Conservation (phyloP, 1,140 invertebrate genomes). For the Ceratoteleas bidentatus region DNA sequence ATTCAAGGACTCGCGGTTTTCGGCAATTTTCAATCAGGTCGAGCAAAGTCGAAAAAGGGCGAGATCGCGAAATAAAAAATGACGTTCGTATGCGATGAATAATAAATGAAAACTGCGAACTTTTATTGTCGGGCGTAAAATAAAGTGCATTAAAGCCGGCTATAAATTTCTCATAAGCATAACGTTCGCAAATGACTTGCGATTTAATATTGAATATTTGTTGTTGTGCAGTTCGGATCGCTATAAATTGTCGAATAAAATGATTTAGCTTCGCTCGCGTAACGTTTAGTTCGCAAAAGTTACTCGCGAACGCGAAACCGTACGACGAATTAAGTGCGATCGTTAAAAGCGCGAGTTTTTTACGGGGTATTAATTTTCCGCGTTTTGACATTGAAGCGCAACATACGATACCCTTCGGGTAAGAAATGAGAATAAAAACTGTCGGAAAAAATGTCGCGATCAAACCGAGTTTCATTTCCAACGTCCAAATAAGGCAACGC, state of each 20-base stretch:
- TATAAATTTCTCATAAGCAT: constrained; percentile 26
- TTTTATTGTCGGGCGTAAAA: background rate
- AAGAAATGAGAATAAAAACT: too few relatives aligned
- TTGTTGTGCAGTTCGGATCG: background rate
- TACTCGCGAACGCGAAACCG: too few relatives aligned
- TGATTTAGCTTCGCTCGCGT: background rate
- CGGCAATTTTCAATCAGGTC: background rate
- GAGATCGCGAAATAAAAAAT: too few relatives aligned
- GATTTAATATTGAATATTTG: constrained; percentile 20
- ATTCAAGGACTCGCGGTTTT: background rate
- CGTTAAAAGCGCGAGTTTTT: too few relatives aligned
- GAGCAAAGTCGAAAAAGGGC: background rate
- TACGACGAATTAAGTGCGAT: too few relatives aligned
- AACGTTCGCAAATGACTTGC: constrained; percentile 18
- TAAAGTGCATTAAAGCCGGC: constrained; percentile 5
- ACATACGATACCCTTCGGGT: too few relatives aligned
- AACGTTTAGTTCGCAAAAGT: background rate
- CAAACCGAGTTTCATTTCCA: background rate
- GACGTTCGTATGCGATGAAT: background rate
- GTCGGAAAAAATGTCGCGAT: background rate
- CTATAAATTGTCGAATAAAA: background rate
- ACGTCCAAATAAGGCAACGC: too few relatives aligned
- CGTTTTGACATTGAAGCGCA: too few relatives aligned
- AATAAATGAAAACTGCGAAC: constrained; percentile 3
- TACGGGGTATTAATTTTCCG: too few relatives aligned